phyloP scores from a whole-genome alignment of 2,888 invertebrate genomes.

The Neoitamus cyanurus region DNA sequence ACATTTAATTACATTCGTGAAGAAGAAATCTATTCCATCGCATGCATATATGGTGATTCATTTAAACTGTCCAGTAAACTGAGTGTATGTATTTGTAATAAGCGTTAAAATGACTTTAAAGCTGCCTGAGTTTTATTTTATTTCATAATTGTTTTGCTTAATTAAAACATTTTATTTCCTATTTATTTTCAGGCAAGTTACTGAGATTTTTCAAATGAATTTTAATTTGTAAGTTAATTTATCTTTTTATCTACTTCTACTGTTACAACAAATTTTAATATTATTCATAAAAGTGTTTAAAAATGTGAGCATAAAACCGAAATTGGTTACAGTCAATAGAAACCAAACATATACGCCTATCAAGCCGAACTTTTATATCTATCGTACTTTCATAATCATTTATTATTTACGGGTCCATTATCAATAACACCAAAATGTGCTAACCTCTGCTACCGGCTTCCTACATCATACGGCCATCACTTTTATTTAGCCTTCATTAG shows the following conservation, averaged over 20 bases:
- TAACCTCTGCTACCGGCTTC: background rate
- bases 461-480: background rate
- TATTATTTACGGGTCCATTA: background rate
- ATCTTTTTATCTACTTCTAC: background rate
- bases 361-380: background rate
- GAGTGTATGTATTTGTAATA: background rate
- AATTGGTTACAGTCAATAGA: background rate
- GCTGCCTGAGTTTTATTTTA: background rate
- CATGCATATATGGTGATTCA: background rate
- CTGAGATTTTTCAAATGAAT: background rate
- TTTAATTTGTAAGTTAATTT: background rate
- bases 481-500: background rate
- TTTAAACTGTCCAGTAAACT: background rate
- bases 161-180: background rate
- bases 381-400: background rate
- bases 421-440: background rate
- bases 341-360: background rate
- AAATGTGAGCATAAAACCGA: background rate
- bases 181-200: background rate
- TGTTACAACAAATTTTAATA: background rate
- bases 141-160: background rate
- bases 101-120: background rate
- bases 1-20: no score
- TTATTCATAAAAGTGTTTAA: background rate
- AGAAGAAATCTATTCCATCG: no score